Percentiles rank a stretch among this genome's conserved stretches.
phyloP scores from a whole-genome alignment of 2,888 invertebrate species.

The Philhelius pedissequus region DNA sequence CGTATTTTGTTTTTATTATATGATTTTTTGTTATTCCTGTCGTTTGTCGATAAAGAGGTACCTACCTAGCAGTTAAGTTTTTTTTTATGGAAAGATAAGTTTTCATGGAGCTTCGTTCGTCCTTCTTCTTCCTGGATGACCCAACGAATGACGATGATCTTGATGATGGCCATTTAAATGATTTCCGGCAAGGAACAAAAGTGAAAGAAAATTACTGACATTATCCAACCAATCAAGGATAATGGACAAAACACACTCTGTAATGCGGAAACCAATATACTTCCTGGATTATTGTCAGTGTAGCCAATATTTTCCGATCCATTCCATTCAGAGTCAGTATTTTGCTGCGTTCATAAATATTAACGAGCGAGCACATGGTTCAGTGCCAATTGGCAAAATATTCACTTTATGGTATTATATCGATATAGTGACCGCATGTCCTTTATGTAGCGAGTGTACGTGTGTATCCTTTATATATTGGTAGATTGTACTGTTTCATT shows the following conservation, averaged over 20 bases:
- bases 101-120: not conserved
- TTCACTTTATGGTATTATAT: slow-evolving; percentile 37
- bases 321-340: not conserved
- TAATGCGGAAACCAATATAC: slow-evolving; percentile 61
- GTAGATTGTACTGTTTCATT: not conserved
- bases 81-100: slow-evolving; percentile 6
- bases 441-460: not conserved
- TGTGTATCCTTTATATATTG: not conserved
- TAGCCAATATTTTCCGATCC: slow-evolving; percentile 2
- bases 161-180: slow-evolving; percentile 59
- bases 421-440: not conserved
- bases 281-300: slow-evolving; percentile 42
- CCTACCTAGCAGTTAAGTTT: not conserved
- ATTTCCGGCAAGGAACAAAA: slow-evolving; percentile 33
- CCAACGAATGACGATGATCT: slow-evolving; percentile 19
- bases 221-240: slow-evolving; percentile 67
- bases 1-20: not conserved
- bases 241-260: slow-evolving; percentile 63
- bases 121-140: not conserved
- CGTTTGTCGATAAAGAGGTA: not conserved
- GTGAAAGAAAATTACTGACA: slow-evolving; percentile 55
- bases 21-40: not conserved
- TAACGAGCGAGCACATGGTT: slow-evolving; percentile 58
- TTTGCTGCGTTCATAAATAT: slow-evolving; percentile 56
- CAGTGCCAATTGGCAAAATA: slow-evolving; percentile 62